A percentile compares a stretch with the other conserved stretches of the same genome.
Evolutionary conservation across 2,113 vertebrate species (phyloP).

Genomic region (Leptosomus discolor): DNA sequence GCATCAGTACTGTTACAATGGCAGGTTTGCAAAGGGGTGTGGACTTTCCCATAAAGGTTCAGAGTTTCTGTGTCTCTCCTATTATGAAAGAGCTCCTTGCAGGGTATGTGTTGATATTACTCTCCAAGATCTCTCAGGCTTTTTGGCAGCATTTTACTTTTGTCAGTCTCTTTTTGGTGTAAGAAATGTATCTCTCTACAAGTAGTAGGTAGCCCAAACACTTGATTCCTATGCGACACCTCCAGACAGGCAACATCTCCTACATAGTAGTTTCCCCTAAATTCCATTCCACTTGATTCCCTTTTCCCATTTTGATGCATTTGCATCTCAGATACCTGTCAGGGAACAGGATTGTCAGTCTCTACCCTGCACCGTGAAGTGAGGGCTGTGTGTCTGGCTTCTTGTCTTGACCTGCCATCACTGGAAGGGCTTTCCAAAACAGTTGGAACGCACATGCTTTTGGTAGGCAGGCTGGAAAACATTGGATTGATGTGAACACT

Average conservation of each 20-base stretch:
- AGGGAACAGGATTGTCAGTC: not conserved
- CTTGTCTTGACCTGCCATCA: not conserved
- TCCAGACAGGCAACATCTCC: not conserved
- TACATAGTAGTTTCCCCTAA: accelerated
- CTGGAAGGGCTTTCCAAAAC: not conserved
- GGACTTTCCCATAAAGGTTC: not conserved
- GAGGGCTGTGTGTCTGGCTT: not conserved
- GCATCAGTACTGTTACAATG: not conserved
- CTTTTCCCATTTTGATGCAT: not conserved
- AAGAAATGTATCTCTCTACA: not conserved
- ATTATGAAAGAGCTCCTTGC: not conserved
- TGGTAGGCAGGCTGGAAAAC: not conserved
- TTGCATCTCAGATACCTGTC: not conserved
- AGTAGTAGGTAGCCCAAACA: not conserved
- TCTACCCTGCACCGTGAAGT: not conserved
- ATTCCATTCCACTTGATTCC: not conserved
- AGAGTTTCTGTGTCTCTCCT: not conserved
- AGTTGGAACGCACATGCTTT: accelerated
- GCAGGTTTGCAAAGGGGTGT: not conserved
- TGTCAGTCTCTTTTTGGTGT: not conserved
- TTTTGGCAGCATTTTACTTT: not conserved
- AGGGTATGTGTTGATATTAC: not conserved
- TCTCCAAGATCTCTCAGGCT: not conserved
- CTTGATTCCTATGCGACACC: not conserved
- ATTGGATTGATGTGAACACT: not conserved